Base-by-base conservation (phyloP, 2,113 vertebrate species). In the Tachuris rubrigastra region DNA sequence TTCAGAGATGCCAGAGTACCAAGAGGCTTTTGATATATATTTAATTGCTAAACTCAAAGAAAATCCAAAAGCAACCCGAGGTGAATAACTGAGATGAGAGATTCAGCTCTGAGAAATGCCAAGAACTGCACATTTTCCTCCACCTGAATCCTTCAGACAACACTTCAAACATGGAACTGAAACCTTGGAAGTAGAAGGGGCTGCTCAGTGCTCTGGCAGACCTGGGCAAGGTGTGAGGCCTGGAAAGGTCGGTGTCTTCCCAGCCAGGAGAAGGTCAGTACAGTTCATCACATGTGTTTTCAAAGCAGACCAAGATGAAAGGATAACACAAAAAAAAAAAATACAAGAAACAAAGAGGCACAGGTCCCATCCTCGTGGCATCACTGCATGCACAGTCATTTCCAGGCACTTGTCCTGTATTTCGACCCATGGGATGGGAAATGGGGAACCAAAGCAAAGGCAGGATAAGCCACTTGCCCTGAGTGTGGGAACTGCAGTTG, bases 11-110 rank as follows among this genome's bases (percentile, higher is more conserved):
- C 3, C 92, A 74, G 59, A 65, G 23, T 3, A 46, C 37, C 67
- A 66, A 25, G 28, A 59, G 76, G 15, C 55, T 71, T 95, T 89
- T 97, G 93, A 96, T 96, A 81, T 11, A 97, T 95, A 97, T 96
- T 97, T 95, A 63, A 97, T 96, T 71, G 86, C 73, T n/a, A 28
- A 84, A 90, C 89, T 92, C 88, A 95, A 90, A 96, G 95, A 50
- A 89, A 86, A 85, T 30, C 88, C 80, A 9, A 77, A 78, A 84
- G 83, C 68, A 89, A 71, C 18, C 21, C 1, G 5, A 86, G 72
- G 88, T 53, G 93, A 71, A 50, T 46, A 67, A 27, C 2, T 0
- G 33, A 93, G 91, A 88, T 75, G 89, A 87, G 88, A 83, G 86
- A n/a, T 17, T 20, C 35, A 31, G 75, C 47, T 9, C 2, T 1